These are phyloP conservation scores for Macrosiphum euphorbiae DNA, from an alignment of 2,888 invertebrate genomes.

Conservation along the genomic window DNA sequence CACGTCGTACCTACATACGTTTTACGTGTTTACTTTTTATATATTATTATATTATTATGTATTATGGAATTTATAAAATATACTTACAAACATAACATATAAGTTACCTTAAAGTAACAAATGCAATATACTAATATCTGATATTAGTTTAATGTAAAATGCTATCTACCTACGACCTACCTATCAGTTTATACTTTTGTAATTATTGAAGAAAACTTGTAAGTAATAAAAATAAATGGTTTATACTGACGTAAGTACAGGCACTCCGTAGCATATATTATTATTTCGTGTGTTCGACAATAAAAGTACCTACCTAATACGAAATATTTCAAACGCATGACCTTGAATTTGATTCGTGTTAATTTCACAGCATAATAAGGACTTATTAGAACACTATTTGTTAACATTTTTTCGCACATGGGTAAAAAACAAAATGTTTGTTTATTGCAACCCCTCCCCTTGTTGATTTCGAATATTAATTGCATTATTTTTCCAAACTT, in stretches of 20 bases:
- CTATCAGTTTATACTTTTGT: background rate
- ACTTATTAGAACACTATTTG: background rate
- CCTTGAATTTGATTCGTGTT: background rate
- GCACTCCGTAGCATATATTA: background rate
- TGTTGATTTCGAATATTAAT: background rate
- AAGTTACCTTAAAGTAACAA: background rate
- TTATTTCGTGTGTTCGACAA: background rate
- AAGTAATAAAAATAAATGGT: background rate
- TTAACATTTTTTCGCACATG: background rate
- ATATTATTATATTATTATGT: background rate
- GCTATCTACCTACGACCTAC: background rate
- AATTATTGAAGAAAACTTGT: background rate
- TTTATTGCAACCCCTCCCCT: background rate
- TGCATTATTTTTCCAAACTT: background rate
- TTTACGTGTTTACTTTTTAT: background rate
- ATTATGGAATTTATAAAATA: background rate
- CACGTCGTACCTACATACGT: background rate
- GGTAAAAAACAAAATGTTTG: background rate
- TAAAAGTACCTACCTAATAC: background rate
- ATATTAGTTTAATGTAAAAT: background rate
- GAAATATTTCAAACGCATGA: background rate
- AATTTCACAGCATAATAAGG: background rate
- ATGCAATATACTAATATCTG: background rate
- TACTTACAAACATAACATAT: background rate
- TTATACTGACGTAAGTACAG: background rate